Percentiles rank a stretch among this genome's conserved stretches.
Conservation (phyloP, 2,888 invertebrate species). For the Atethmia centrago region DNA sequence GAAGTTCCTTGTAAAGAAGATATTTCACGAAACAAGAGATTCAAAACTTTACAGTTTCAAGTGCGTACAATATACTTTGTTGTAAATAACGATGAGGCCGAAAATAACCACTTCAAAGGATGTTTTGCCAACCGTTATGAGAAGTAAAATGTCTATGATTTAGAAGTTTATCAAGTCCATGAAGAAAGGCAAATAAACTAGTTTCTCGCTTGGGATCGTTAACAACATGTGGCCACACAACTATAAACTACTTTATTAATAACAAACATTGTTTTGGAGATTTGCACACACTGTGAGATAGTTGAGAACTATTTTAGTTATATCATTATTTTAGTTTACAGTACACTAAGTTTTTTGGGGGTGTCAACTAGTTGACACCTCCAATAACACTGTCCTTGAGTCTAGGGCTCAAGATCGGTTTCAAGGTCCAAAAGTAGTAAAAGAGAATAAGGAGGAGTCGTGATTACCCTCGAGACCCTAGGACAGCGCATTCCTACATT, state of each 20-base stretch:
- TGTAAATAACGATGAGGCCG: slow-evolving; percentile 25
- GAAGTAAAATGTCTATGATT: slow-evolving; percentile 35
- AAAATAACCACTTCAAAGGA: slow-evolving; percentile 44
- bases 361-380: background rate
- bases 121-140: slow-evolving; percentile 26
- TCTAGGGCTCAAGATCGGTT: no score
- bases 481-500: no score
- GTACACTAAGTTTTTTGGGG: background rate
- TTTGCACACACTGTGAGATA: slow-evolving; percentile 11
- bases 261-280: slow-evolving; percentile 18
- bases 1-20: slow-evolving; percentile 9
- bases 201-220: slow-evolving; percentile 23
- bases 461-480: no score
- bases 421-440: no score
- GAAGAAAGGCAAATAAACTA: slow-evolving; percentile 37
- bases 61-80: slow-evolving; percentile 23
- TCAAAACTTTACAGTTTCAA: slow-evolving; percentile 13
- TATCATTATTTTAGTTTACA: no score
- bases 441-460: no score
- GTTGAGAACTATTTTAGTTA: background rate
- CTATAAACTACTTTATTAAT: slow-evolving; percentile 32
- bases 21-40: slow-evolving; percentile 5
- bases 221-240: slow-evolving; percentile 38
- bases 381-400: no score
- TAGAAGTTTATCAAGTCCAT: slow-evolving; percentile 41